These are phyloP conservation scores for Montipora cactus DNA, from an alignment of 64 coral and sea anemone species.

Conservation along the genomic window DNA sequence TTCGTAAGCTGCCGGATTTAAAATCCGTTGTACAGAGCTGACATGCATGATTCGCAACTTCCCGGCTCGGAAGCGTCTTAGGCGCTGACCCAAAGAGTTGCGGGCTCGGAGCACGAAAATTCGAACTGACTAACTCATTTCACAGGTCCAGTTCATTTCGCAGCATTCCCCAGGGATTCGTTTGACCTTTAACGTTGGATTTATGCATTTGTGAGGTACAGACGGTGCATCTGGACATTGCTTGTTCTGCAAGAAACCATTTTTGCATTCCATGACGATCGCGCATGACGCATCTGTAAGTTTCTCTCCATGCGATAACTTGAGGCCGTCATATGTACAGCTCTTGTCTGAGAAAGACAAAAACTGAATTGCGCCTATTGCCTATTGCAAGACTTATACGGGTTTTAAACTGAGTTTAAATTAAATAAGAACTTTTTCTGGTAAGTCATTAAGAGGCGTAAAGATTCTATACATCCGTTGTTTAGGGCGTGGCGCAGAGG, in stretches of 20 bases:
- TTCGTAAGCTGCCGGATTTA: no score
- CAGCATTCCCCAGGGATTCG: conserved; percentile 83
- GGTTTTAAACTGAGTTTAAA: no score
- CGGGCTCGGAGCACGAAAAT: no score
- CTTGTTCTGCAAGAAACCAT: conserved; percentile 78
- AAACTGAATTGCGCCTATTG: not conserved
- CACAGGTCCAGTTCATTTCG: conserved; percentile 82
- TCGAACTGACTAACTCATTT: conserved; percentile 22
- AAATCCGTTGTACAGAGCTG: no score
- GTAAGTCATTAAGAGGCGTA: no score
- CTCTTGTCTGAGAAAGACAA: conserved; percentile 72
- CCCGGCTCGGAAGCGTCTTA: no score
- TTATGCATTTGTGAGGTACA: conserved; percentile 75
- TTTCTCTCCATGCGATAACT: conserved; percentile 79
- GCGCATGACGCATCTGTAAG: conserved; percentile 87
- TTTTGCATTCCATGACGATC: conserved; percentile 82
- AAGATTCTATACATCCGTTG: no score
- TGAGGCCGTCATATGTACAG: conserved; percentile 72
- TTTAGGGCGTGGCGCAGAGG: no score
- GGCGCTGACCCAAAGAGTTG: no score
- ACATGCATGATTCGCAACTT: no score
- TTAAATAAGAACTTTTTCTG: no score
- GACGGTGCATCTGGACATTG: conserved; percentile 79
- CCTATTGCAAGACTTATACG: not conserved
- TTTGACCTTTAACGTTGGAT: conserved; percentile 80